Evolutionary conservation across 2,113 vertebrate species (phyloP).

Genomic region (Uria aalge): DNA sequence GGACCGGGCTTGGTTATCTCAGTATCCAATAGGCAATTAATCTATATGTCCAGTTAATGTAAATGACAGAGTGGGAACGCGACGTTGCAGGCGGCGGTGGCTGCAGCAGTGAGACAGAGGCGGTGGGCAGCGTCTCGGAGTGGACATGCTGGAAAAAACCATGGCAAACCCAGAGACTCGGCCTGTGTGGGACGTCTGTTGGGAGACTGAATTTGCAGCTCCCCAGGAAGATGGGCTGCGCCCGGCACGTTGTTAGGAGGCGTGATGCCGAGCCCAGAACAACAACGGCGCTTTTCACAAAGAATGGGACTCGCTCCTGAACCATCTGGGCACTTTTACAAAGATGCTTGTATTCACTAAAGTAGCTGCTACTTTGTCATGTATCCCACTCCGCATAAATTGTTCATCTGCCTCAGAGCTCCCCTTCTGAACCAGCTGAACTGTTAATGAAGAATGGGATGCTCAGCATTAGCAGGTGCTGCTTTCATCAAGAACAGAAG

Average conservation of each 20-base stretch:
- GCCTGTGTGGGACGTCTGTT: rapidly evolving
- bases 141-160: rapidly evolving
- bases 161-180: background rate
- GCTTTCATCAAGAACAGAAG: conserved; percentile 7
- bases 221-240: background rate
- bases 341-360: conserved; percentile 39
- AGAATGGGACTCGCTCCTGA: background rate
- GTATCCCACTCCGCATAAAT: conserved; percentile 44
- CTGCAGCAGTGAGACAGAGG: background rate
- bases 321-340: conserved; percentile 44
- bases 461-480: background rate
- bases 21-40: background rate
- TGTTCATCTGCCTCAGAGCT: conserved; percentile 30
- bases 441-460: background rate
- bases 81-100: rapidly evolving
- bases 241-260: background rate
- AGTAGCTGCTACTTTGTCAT: conserved; percentile 36
- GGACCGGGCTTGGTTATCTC: rapidly evolving
- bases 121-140: rapidly evolving
- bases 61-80: background rate
- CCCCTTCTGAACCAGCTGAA: conserved; percentile 15
- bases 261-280: background rate
- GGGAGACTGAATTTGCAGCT: background rate
- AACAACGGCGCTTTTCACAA: conserved; percentile 17
- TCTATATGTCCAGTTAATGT: rapidly evolving